Base-by-base conservation (phyloP, 2,888 invertebrate genomes). In the Scaptomyza parva region DNA sequence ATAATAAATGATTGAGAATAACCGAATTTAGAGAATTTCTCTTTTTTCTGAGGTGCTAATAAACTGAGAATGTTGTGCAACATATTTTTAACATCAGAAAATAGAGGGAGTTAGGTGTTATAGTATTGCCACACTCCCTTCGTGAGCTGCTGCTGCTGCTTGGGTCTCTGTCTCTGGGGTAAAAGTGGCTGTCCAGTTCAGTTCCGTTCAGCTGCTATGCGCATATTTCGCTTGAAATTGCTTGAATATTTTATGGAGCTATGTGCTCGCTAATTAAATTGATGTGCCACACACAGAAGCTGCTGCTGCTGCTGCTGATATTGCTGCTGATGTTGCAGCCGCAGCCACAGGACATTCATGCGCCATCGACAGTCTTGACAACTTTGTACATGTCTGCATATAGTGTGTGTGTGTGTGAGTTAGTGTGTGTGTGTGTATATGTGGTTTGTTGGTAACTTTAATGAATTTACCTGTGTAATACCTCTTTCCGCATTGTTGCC, bases 251-350 rank as follows among this genome's bases (percentile, higher is more conserved):
- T 86, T 77, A 86, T 87, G 61, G 72, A 86, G 86, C 75, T 87
- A 86, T 86, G 88, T 62, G 72, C 80, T 66, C 81, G 86, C 88
- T 86, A 86, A 86, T 86, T 86, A 86, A 88, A 86, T 86, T 87
- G 86, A 86, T 74, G 81, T 81, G 83, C 74, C 80, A 80, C 74
- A 73, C 63, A 79, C 68, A 77, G 73, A 64, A 66, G 53, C 63
- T 55, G 71, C 63, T 60, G 67, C 71, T 71, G 48, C 62, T 57
- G 44, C 45, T 58, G 70, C 63, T 28, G n/a, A n/a, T n/a, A n/a
- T n/a, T 55, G 71, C 63, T 60, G n/a, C 14, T 35, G 30, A 12
- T 33, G 37, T 37, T 17, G 67, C 75, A 75, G 50, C 63, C 57
- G 45, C 47, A 59, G 70, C 68, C 71, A 73, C 66, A 77, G 61